Percentiles rank a stretch among this genome's conserved stretches.
Evolutionary conservation across 2,113 vertebrate species (phyloP).

Genomic region (Mus spicilegus): DNA sequence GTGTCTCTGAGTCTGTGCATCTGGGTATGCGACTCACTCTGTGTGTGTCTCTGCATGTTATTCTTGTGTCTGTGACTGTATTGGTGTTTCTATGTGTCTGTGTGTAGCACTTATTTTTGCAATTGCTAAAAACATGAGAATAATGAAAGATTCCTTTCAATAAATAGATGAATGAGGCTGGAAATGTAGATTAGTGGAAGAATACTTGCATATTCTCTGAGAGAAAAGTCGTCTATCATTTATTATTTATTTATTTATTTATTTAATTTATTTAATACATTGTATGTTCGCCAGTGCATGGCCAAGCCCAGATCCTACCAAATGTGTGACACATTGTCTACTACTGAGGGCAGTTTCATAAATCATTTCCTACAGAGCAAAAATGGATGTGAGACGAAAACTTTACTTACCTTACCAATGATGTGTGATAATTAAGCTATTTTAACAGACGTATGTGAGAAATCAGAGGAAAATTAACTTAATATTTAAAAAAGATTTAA

Average conservation of each 20-base stretch:
- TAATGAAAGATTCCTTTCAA: not conserved
- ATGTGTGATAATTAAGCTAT: conserved; percentile 2
- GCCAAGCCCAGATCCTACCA: not conserved
- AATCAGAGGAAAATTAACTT: not conserved
- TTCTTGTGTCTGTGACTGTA: too few species aligned
- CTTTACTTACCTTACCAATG: not conserved
- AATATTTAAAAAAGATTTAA: not conserved
- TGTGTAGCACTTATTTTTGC: not conserved
- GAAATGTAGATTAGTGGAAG: not conserved
- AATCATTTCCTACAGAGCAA: not conserved
- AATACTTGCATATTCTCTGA: not conserved
- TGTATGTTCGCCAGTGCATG: not conserved
- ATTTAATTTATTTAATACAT: too few species aligned
- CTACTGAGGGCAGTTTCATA: too few species aligned
- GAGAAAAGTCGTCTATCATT: not conserved
- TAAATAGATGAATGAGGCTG: not conserved
- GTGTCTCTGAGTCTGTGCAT: not conserved
- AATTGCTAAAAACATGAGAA: not conserved
- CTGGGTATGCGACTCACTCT: too few species aligned
- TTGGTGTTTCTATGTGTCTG: too few species aligned
- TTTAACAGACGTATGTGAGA: not conserved
- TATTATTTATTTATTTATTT: too few species aligned
- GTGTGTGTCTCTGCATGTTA: too few species aligned
- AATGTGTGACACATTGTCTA: too few species aligned
- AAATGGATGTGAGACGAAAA: not conserved